These are phyloP conservation scores for Portunus trituberculatus DNA, from an alignment of 1,140 invertebrate genomes.

Conservation along the genomic window DNA sequence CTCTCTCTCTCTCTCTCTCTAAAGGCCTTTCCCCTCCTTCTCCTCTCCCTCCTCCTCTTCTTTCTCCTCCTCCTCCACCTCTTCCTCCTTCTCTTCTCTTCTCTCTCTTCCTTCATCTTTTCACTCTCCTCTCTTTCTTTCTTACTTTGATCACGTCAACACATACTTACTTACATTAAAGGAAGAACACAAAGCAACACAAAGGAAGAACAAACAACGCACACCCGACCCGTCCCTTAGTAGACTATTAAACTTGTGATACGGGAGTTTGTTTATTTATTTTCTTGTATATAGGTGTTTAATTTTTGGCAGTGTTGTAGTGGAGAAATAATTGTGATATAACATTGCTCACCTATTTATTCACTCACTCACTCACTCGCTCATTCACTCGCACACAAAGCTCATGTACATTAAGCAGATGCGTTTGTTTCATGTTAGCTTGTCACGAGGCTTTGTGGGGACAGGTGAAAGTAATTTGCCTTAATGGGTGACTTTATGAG, in stretches of 20 bases:
- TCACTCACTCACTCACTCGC: not conserved
- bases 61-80: not conserved
- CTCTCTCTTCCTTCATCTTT: not conserved
- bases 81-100: no score
- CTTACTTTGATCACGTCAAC: not conserved
- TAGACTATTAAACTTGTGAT: no score
- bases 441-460: not conserved
- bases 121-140: not conserved
- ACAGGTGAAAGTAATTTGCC: conserved; percentile 22
- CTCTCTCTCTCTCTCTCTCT: not conserved
- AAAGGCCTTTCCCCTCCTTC: not conserved
- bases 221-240: no score
- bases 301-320: not conserved
- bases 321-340: no score
- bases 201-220: no score
- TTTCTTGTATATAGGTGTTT: not conserved
- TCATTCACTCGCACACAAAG: not conserved
- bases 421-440: not conserved
- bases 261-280: not conserved
- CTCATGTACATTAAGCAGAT: not conserved
- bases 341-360: not conserved
- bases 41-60: not conserved
- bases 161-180: not conserved
- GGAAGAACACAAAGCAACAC: no score
- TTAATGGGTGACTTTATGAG: not conserved